phyloP scores from a whole-genome alignment of 2,797 vertebrate genomes.

The Urocyon cinereoargenteus region DNA sequence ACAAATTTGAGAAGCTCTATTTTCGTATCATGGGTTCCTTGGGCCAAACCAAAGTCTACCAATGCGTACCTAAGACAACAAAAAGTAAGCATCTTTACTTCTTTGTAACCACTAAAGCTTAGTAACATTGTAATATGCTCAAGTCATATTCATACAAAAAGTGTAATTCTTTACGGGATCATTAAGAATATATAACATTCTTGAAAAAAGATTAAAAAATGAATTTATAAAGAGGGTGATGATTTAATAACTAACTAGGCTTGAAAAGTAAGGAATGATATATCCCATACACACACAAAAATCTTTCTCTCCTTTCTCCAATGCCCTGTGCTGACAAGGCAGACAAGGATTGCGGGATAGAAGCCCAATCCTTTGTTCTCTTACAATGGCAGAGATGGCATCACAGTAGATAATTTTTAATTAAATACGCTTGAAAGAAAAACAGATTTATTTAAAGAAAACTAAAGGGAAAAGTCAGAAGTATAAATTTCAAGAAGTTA shows the following conservation, averaged over 20 bases:
- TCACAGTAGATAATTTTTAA: neutral
- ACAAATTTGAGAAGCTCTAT: conserved; percentile 96
- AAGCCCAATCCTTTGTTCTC: neutral
- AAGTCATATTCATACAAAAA: neutral
- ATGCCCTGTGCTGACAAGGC: neutral
- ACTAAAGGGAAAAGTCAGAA: neutral
- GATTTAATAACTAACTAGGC: neutral
- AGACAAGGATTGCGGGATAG: neutral
- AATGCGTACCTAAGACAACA: conserved; percentile 93
- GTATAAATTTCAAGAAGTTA: conserved; percentile 12
- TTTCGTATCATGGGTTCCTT: conserved; percentile 95
- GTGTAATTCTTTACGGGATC: neutral
- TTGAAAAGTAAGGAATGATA: neutral
- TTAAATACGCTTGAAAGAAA: conserved; percentile 46
- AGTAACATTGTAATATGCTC: neutral
- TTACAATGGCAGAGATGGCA: neutral
- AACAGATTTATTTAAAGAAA: conserved; percentile 26
- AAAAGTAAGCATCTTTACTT: conserved; percentile 74
- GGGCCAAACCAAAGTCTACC: conserved; percentile 98
- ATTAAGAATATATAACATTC: conserved; percentile 56
- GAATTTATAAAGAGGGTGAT: neutral
- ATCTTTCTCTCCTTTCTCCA: neutral
- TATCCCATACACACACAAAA: neutral
- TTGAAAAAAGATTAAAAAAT: neutral
- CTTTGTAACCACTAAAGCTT: conserved; percentile 15